A percentile compares a stretch with the other conserved stretches of the same genome.
These are phyloP conservation scores for Ypsolopha sequella DNA, from an alignment of 2,888 invertebrate species.

Conservation along the genomic window DNA sequence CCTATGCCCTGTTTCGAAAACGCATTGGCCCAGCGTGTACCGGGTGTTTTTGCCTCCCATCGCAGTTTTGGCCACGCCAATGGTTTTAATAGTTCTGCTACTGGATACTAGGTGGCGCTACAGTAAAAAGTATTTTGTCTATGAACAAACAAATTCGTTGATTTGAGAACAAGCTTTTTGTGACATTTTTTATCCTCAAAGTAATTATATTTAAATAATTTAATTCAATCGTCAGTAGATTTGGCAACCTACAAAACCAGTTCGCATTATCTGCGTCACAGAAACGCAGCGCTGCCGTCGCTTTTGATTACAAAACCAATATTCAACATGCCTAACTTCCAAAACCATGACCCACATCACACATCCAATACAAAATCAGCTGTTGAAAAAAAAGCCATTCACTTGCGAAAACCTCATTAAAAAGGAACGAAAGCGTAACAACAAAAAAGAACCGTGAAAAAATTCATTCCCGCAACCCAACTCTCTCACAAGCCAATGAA, in stretches of 20 bases:
- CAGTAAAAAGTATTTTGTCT: slow-evolving; percentile 5
- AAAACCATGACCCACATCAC: slow-evolving; percentile 17
- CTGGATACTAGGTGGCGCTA: slow-evolving; percentile 14
- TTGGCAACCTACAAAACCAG: not conserved
- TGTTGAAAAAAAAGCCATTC: slow-evolving; percentile 22
- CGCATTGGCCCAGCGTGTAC: no score
- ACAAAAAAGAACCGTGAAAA: slow-evolving; percentile 1
- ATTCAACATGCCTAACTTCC: not conserved
- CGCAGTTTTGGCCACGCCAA: not conserved
- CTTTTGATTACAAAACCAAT: slow-evolving; percentile 2
- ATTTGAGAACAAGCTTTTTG: not conserved
- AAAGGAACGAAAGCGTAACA: not conserved
- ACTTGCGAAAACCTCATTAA: slow-evolving; percentile 4
- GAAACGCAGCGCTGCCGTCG: not conserved
- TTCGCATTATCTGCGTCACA: not conserved
- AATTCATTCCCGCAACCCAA: slow-evolving; percentile 30
- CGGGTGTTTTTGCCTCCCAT: no score
- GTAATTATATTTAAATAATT: no score
- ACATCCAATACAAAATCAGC: slow-evolving; percentile 11
- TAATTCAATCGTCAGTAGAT: not conserved
- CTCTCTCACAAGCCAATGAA: slow-evolving; percentile 69
- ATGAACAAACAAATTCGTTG: not conserved
- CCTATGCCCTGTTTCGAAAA: no score
- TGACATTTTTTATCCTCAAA: no score
- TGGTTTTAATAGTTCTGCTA: slow-evolving; percentile 8